Conservation (phyloP, 2,888 invertebrate species). For the Odontothrips loti region DNA sequence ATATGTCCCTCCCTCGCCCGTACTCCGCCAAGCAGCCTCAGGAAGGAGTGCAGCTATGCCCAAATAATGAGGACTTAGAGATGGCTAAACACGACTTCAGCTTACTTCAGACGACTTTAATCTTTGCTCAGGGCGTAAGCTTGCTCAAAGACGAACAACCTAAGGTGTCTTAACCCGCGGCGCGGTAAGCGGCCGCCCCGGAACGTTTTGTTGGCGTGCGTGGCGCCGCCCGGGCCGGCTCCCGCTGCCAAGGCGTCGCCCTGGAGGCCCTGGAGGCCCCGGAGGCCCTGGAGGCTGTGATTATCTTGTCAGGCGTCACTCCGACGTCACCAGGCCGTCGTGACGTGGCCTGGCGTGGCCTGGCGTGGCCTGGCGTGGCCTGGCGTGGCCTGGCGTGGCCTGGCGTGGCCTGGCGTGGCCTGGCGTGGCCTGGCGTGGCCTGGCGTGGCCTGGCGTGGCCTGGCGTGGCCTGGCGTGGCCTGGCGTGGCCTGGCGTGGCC, state of each 20-base stretch:
- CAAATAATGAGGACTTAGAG: too few relatives aligned
- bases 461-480: neutral
- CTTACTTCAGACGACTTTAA: too few relatives aligned
- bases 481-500: neutral
- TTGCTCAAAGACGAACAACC: too few relatives aligned
- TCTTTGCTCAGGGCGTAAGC: too few relatives aligned
- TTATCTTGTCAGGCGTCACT: conserved; percentile 24
- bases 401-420: neutral
- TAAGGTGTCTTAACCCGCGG: too few relatives aligned
- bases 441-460: neutral
- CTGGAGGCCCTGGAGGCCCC: neutral
- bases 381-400: neutral
- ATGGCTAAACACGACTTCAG: too few relatives aligned
- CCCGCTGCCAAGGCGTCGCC: neutral
- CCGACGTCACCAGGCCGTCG: conserved; percentile 2
- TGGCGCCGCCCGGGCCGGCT: neutral
- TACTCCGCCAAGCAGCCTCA: too few relatives aligned
- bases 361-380: neutral
- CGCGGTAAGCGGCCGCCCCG: too few relatives aligned
- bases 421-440: neutral
- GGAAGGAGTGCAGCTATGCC: too few relatives aligned
- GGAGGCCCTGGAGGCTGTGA: conserved; percentile 18
- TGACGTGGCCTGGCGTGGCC: neutral
- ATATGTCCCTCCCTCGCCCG: too few relatives aligned
- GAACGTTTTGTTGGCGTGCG: neutral